Conservation (phyloP, 2,888 invertebrate species). For the Drosophila kanekoi region DNA sequence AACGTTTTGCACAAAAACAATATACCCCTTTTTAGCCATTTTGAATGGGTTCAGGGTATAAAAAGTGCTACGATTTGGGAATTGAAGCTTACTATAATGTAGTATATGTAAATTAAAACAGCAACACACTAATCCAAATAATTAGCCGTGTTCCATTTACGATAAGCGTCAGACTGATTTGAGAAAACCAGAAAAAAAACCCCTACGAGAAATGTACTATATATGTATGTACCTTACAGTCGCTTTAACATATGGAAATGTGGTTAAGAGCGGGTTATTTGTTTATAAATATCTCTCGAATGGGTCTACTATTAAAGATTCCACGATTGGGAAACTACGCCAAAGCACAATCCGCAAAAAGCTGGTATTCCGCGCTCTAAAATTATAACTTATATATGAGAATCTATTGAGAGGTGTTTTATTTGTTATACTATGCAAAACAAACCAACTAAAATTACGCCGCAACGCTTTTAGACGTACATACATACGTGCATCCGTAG, state of each 20-base stretch:
- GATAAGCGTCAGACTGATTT: conserved; percentile 14
- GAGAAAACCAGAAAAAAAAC: conserved; percentile 20
- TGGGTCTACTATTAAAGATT: background rate
- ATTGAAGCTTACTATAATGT: conserved; percentile 15
- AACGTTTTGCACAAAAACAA: too few relatives aligned
- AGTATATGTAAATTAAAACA: conserved; percentile 42
- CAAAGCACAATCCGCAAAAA: background rate
- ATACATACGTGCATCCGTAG: conserved; percentile 11
- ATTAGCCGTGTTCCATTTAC: conserved; percentile 28
- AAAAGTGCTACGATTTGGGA: conserved; percentile 9
- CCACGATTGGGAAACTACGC: conserved; percentile 23
- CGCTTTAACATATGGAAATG: background rate
- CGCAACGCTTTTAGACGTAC: conserved; percentile 32
- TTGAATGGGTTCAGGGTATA: too few relatives aligned
- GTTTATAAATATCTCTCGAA: conserved; percentile 10
- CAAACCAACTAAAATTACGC: conserved; percentile 50
- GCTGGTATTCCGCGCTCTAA: background rate
- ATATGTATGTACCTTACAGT: background rate
- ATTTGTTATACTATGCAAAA: conserved; percentile 20
- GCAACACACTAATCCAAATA: conserved; percentile 12
- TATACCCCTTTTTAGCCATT: too few relatives aligned
- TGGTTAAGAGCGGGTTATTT: conserved; percentile 13
- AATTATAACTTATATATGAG: background rate
- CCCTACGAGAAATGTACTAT: background rate
- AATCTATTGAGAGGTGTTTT: background rate